Base-by-base conservation (phyloP, 1,140 invertebrate genomes). In the Ceratoteleas bidentatus region DNA sequence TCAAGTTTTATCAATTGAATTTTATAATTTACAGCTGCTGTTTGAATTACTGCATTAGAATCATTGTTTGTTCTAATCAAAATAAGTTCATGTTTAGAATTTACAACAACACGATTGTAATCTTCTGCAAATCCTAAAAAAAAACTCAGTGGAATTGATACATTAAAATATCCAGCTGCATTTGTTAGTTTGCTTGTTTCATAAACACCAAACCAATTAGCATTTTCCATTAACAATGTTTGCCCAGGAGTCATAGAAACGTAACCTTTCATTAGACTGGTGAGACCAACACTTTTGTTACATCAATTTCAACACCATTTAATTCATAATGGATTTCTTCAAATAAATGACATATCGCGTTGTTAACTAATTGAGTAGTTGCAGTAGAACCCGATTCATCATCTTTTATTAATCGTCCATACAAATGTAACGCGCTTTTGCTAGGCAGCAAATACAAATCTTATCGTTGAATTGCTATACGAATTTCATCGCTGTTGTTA, bases 71-170 rank as follows among this genome's bases (percentile, higher is more conserved):
- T 50, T 70, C 88, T 81, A 24, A 87, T 87, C 24, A 92, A 75
- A 83, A 92, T 86, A 13, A 92, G 61, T 83, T 92, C 90, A 83
- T 91, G 90, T 84, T 90, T 90, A 60, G 81, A 84, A 78, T 92
- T 92, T 6, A 90, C 53, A 14, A 92, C 78, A 47, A 92, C 88
- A 85, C 88, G 88, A 58, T 84, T 81, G 85, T 91, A 92, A 84
- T 92, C 91, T 84, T 92, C 89, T 53, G 88, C 88, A 84, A 92
- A 91, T 11, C 90, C 89, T 0, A 91, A 70, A 0, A 91, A 45
- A 47, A 88, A 73, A 58, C 82, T 87, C 34, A 92, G 54, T 6
- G 90, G 90, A 45, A 92, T 83, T 38, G 78, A 81, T 38, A 87
- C 74, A 61, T 88, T 84, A 60, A 91, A 91, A 40, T 88, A 74